Percentiles rank a stretch among this genome's conserved stretches.
Evolutionary conservation across 1,140 invertebrate genomes (phyloP).

Genomic region (Saccostrea cuccullata): DNA sequence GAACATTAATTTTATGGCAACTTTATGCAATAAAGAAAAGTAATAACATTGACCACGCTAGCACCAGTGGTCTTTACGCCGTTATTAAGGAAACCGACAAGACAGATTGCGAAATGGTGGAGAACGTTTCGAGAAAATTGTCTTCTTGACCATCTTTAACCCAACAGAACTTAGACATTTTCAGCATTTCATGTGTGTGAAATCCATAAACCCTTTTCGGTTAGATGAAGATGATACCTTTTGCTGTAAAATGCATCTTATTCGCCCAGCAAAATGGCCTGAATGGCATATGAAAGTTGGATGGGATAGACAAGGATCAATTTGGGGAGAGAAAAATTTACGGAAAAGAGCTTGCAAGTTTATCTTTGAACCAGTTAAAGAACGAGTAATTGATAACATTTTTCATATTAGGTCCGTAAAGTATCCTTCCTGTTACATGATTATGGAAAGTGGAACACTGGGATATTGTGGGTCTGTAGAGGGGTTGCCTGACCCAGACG

Average conservation of each 20-base stretch:
- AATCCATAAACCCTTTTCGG: neutral
- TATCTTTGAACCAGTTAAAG: neutral
- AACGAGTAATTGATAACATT: neutral
- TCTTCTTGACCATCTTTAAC: neutral
- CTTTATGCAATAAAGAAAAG: neutral
- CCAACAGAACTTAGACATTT: neutral
- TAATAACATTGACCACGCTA: neutral
- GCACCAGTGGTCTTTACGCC: neutral
- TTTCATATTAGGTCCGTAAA: neutral
- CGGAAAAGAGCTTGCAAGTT: neutral
- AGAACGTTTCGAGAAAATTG: neutral
- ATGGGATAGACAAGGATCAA: neutral
- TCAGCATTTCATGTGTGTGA: neutral
- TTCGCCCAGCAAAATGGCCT: neutral
- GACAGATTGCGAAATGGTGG: neutral
- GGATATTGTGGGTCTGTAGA: neutral
- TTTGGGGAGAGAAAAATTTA: neutral
- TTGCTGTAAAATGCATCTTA: neutral
- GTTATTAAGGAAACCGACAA: neutral
- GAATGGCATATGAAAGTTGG: neutral
- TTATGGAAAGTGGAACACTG: neutral
- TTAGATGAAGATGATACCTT: neutral
- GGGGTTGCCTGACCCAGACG: neutral
- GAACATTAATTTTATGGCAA: neutral
- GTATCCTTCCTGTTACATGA: neutral